These are phyloP conservation scores for Brachionus paranguensis DNA, from an alignment of 1,140 invertebrate species.

Conservation along the genomic window DNA sequence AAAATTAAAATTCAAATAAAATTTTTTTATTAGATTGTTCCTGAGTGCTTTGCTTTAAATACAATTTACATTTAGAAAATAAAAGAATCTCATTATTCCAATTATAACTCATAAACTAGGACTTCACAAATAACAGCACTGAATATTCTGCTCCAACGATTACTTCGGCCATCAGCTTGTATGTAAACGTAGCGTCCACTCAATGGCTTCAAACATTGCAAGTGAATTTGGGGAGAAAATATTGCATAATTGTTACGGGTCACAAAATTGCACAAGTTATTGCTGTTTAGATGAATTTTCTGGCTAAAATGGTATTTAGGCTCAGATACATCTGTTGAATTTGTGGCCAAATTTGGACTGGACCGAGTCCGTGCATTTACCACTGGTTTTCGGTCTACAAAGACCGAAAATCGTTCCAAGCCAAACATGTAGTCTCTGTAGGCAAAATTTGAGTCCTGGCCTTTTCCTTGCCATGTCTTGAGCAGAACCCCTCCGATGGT, in stretches of 20 bases:
- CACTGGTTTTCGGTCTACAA: slow-evolving; percentile 50
- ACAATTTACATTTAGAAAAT: not conserved
- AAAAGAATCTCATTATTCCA: not conserved
- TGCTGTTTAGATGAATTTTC: not conserved
- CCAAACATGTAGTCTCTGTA: slow-evolving; percentile 59
- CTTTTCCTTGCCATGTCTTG: slow-evolving; percentile 59
- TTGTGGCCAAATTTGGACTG: slow-evolving; percentile 43
- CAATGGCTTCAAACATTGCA: slow-evolving; percentile 56
- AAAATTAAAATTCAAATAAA: not conserved
- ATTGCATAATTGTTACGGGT: slow-evolving; percentile 59
- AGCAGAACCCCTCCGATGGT: slow-evolving; percentile 57
- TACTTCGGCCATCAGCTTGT: slow-evolving; percentile 58
- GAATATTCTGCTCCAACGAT: slow-evolving; percentile 58
- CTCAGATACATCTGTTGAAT: slow-evolving; percentile 43
- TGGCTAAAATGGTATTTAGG: not conserved
- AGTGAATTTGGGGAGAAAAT: slow-evolving; percentile 55
- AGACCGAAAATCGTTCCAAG: slow-evolving; percentile 59
- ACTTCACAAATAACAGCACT: slow-evolving; percentile 61
- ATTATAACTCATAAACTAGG: slow-evolving; percentile 53
- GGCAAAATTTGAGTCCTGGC: slow-evolving; percentile 52
- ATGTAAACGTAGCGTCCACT: slow-evolving; percentile 60
- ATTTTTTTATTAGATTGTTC: not conserved
- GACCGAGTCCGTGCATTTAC: slow-evolving; percentile 48
- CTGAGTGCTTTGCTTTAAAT: not conserved
- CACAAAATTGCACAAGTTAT: slow-evolving; percentile 57